Evolutionary conservation across 92 coral and sea anemone genomes (phyloP).

Genomic region (Porites divaricata): DNA sequence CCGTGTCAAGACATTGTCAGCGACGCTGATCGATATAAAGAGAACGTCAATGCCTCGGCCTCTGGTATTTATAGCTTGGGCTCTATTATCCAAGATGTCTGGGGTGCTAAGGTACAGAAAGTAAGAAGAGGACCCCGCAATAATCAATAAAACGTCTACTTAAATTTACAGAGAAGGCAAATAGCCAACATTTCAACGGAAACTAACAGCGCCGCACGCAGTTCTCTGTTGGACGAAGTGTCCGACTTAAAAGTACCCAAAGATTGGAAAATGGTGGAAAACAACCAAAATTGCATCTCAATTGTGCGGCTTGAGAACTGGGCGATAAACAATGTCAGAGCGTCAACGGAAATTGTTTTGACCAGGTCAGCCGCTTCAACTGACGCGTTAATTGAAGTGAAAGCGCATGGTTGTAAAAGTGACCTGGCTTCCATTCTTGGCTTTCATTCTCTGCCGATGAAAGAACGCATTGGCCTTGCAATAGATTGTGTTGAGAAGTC

Average conservation of each 20-base stretch:
- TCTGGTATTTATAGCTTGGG: no score
- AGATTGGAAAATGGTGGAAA: background rate
- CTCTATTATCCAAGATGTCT: background rate
- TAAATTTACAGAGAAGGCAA: background rate
- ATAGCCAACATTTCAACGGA: background rate
- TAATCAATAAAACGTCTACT: background rate
- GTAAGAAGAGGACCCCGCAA: background rate
- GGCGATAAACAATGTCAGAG: background rate
- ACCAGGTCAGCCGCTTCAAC: background rate
- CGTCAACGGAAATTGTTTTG: background rate
- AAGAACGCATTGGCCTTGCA: background rate
- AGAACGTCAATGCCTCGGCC: no score
- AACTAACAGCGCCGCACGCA: background rate
- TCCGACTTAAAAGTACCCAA: background rate
- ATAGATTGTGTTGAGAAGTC: background rate
- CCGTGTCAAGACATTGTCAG: no score
- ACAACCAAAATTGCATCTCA: background rate
- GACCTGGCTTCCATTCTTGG: background rate
- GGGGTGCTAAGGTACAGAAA: background rate
- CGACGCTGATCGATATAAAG: no score
- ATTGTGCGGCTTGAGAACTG: background rate
- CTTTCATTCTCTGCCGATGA: background rate
- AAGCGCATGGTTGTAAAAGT: background rate
- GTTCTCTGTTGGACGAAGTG: background rate
- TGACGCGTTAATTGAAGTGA: background rate